Percentiles rank a stretch among this genome's conserved stretches.
Evolutionary conservation across 2,888 invertebrate genomes (phyloP).

Genomic region (Drosophila recens): DNA sequence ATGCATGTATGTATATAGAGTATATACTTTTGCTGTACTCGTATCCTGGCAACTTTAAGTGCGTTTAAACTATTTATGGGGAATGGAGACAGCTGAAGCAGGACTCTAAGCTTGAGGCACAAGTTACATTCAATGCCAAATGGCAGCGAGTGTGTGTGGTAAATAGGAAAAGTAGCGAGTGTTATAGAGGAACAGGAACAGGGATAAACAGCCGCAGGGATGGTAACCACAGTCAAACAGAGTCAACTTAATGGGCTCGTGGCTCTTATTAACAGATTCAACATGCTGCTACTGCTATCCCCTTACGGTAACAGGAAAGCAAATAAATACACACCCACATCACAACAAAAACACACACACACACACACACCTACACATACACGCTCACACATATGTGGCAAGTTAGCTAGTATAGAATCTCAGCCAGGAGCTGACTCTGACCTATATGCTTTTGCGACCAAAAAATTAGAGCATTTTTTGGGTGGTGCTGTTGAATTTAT

Average conservation of each 20-base stretch:
- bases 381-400: conserved; percentile 19
- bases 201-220: conserved; percentile 1
- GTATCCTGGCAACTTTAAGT: conserved; percentile 48
- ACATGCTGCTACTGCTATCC: conserved; percentile 43
- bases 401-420: conserved; percentile 29
- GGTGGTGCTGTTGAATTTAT: conserved; percentile 48
- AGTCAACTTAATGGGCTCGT: conserved; percentile 70
- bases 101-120: conserved; percentile 21
- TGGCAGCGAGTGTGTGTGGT: conserved; percentile 17
- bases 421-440: conserved; percentile 44
- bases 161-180: conserved; percentile 10
- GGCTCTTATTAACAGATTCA: conserved; percentile 75
- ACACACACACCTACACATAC: conserved; percentile 9
- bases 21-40: conserved; percentile 4
- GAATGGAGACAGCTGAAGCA: conserved; percentile 1
- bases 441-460: conserved; percentile 42
- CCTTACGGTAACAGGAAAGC: conserved; percentile 23
- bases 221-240: conserved; percentile 38
- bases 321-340: conserved; percentile 19
- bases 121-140: conserved; percentile 60
- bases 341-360: conserved; percentile 16
- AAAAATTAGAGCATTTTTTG: conserved; percentile 50
- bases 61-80: conserved; percentile 66
- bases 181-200: conserved; percentile 3
- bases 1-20: conserved; percentile 6